Evolutionary conservation across 2,113 vertebrate genomes (phyloP).

Genomic region (zebrafish (Danio rerio)): DNA sequence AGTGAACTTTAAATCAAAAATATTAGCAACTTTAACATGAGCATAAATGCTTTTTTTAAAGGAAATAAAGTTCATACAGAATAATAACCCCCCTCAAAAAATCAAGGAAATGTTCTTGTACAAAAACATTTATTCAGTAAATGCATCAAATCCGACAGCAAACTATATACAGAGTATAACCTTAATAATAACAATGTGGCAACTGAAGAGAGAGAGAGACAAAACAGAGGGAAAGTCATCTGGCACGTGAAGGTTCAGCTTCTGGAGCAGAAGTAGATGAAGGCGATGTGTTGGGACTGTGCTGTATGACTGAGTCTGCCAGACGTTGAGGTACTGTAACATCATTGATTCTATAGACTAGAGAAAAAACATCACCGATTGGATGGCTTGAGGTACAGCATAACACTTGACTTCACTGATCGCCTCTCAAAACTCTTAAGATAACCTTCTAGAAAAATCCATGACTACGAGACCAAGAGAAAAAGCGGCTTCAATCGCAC

Average conservation of each 20-base stretch:
- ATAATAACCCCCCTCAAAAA: not conserved
- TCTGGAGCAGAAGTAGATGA: not conserved
- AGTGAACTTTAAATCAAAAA: not conserved
- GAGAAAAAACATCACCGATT: not conserved
- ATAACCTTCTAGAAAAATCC: conserved; percentile 1
- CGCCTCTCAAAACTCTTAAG: not conserved
- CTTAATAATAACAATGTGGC: conserved; percentile 15
- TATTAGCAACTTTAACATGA: not conserved
- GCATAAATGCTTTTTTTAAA: not conserved
- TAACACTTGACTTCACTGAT: conserved; percentile 29
- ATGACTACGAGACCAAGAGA: not conserved
- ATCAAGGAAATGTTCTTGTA: conserved; percentile 14
- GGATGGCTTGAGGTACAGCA: not conserved
- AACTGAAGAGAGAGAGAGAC: not conserved
- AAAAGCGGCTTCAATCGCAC: conserved; percentile 1
- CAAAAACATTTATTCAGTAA: conserved; percentile 58
- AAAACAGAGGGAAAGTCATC: not conserved
- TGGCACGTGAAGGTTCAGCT: not conserved
- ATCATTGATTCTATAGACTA: conserved; percentile 5
- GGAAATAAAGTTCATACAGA: not conserved
- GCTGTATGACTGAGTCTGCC: not conserved
- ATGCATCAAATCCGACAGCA: conserved; percentile 8
- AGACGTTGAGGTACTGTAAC: conserved; percentile 32
- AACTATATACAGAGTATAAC: conserved; percentile 45
- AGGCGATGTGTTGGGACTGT: not conserved